Evolutionary conservation across 2,888 invertebrate species (phyloP), one percentile per base, ranked within the genome.

Genomic region (Drosophila nr. fundita): DNA sequence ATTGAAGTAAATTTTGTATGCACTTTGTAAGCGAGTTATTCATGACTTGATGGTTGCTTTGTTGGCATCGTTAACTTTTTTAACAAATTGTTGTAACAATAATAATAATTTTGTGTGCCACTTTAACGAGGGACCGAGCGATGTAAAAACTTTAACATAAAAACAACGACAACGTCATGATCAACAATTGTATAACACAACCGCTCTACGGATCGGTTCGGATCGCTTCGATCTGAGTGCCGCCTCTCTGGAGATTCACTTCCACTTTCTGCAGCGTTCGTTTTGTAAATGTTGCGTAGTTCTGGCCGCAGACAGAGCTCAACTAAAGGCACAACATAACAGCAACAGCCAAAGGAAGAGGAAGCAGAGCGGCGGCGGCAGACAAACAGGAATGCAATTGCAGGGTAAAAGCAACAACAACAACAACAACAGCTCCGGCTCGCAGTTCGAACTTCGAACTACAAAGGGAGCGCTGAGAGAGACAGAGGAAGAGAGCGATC

Each of bases 211-310:
- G n/a, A 53, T 45, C 36, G 48, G 18, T 27, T 30, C 66, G 64
- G 60, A 61, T 34, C 63, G 49, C 61, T 55, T 64, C 79, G 76
- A 66, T 79, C 75, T 76, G 60, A 42, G 60, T 77, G 67, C 73
- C 73, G 74, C 57, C 74, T 67, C 71, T 66, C 66, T 75, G 60
- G 68, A 80, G 77, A 80, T 77, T 83, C 87, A 87, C 87, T 87
- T 87, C 90, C 90, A 91, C 91, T 91, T 91, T 90, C 91, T 88
- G 91, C 91, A 75, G 91, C 90, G 91, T 87, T 87, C 91, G 81
- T 74, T 92, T 92, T 80, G 88, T 90, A 90, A 91, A 92, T 91
- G 92, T 90, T 91, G 90, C 89, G 85, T 90, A 84, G 76, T 84
- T 82, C 82, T 85, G 79, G 71, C n/a, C 67, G 76, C 77, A 72